Evolutionary conservation across 2,113 vertebrate genomes (phyloP), one percentile per base, ranked within the genome.

Genomic region (Pseudolaguvia tuberculata): DNA sequence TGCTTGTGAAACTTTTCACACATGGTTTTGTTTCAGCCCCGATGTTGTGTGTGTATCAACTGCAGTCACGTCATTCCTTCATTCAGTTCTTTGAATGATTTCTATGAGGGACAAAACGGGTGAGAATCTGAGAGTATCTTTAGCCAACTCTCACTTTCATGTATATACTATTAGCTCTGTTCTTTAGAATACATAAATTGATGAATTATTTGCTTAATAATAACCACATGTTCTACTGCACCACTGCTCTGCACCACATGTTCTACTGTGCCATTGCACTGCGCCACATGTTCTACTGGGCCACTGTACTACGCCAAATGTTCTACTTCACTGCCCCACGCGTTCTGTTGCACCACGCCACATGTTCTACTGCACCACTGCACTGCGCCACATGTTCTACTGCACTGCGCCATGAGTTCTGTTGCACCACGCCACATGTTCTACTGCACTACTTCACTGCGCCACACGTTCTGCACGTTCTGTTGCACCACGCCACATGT

Each of bases 11-110:
- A 11, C 14, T 39, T 42, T 39, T 67, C 2, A 1, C 1, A 29
- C 2, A 1, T 66, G 15, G n/a, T 53, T 79, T 12, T 78, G 0
- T 82, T 82, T 4, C 77, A 92, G 90, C 90, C 90, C 42, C 58
- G 15, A 17, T 91, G 88, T 53, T 84, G 87, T 45, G 73, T 91
- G n/a, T 88, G 86, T 50, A 58, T 92, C 78, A 89, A 84, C 2
- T 82, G 84, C 29, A 80, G 27, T 70, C 83, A 88, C 23, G 1
- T 48, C 1, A 3, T 1, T 8, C 14, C 63, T 1, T 0, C 5
- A 0, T 27, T 52, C 3, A n/a, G 0, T 6, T 0, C 48, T 14
- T 0, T 81, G 1, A 3, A 0, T 1, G 17, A 2, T 1, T 0
- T 56, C 0, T 6, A 25, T 1, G 0, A 25, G 1, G 0, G 2